Evolutionary conservation across 1,140 invertebrate genomes (phyloP), one percentile per base, ranked within the genome.

Genomic region (Bombus impatiens): DNA sequence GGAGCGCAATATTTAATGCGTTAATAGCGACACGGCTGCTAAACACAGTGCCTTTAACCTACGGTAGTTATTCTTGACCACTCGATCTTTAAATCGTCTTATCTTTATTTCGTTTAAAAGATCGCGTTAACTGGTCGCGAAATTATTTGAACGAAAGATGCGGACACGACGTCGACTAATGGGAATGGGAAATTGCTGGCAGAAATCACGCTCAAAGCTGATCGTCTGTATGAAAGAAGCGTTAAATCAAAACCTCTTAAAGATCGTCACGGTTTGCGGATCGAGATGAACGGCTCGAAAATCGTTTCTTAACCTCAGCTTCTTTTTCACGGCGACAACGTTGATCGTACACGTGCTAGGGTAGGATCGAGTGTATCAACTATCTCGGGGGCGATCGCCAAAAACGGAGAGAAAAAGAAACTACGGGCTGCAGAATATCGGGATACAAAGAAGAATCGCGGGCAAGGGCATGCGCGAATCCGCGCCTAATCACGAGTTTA

Each of bases 401-500:
- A 47, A 78, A 86, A 81, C 62, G 65, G 44, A 22, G 47, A 22
- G 81, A 81, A 32, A 70, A 82, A 82, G 83, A 37, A 53, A 57
- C 47, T 5, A 6, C 15, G 28, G 35, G 13, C 35, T 42, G 13
- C 3, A 40, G 62, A 22, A n/a, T 18, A 67, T 72, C 78, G 83
- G 72, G 72, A 82, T 75, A 86, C 90, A 92, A 88, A 91, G 82
- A 53, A 76, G 82, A 90, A 88, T 89, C 90, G 88, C 86, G 86
- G 88, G 88, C 92, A 92, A 93, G 93, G 90, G 93, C 94, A 94
- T 95, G 94, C 93, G 92, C 93, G 91, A 93, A 91, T 88, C 91
- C 93, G 92, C 92, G 90, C 91, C 93, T 94, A 94, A 94, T 94
- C 94, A 93, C 89, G 87, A 92, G 92, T 94, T 93, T 94, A 92